Percentiles rank a stretch among this genome's conserved stretches.
Evolutionary conservation across 1,140 invertebrate genomes (phyloP).

Genomic region (Nasonia vitripennis): DNA sequence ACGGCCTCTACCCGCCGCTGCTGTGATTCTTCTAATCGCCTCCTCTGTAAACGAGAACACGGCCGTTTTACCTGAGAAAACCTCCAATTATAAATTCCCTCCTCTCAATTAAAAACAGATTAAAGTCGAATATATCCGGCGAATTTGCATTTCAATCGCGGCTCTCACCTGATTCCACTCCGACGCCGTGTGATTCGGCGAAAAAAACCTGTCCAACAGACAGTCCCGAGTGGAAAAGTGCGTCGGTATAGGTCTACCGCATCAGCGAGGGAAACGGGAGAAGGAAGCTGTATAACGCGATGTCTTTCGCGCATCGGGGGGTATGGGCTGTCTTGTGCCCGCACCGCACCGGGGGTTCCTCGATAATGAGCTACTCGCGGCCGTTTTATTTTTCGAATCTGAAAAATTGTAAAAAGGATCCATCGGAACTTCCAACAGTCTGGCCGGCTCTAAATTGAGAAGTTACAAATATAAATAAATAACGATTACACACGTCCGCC

Average conservation of each 20-base stretch:
- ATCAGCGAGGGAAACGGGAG: background rate
- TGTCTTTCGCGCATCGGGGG: slow-evolving; percentile 23
- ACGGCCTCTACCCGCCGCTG: background rate
- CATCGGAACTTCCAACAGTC: too few relatives aligned
- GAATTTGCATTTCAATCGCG: slow-evolving; percentile 4
- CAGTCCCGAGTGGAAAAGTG: background rate
- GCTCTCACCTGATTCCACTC: too few relatives aligned
- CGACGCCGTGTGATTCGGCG: background rate
- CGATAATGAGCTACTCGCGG: slow-evolving; percentile 17
- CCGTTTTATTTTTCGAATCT: background rate
- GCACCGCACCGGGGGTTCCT: background rate
- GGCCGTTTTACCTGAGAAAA: background rate
- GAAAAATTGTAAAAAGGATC: too few relatives aligned
- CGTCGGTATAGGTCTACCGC: background rate
- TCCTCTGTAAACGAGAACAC: background rate
- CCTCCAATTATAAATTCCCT: background rate
- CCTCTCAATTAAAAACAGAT: slow-evolving; percentile 32
- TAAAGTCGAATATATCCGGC: background rate
- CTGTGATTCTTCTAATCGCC: background rate
- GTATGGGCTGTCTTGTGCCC: background rate
- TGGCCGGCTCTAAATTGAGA: too few relatives aligned
- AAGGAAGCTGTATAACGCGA: background rate
- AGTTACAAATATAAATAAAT: background rate
- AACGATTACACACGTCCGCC: background rate
- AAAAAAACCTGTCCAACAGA: background rate